Evolutionary conservation across 2,888 invertebrate species (phyloP), one percentile per base, ranked within the genome.

Genomic region (Drosophila setosimentum): DNA sequence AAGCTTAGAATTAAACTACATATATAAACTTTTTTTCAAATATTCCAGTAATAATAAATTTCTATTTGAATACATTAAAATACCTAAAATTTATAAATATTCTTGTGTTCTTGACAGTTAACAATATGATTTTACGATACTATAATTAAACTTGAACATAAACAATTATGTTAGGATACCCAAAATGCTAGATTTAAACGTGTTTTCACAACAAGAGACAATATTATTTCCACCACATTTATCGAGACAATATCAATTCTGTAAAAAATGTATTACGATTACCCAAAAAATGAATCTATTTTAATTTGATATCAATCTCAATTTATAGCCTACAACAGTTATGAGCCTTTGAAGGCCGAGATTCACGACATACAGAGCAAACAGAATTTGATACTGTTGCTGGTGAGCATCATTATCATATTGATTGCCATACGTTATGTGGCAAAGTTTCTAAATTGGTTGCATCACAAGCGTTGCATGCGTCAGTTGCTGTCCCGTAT

Each of bases 321-420:
- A 8, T 29, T 18, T 33, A 8, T 72, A 92, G 92, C 76, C 13
- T 91, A 80, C 68, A 83, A 83, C 50, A 86, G 73, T 53, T 85
- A 78, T 49, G 85, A 85, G 50, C 85, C 87, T 0, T 75, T 93
- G 1, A 82, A 84, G 45, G 82, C 78, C 3, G 91, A 92, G 64
- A 85, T 92, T 16, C 83, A 89, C 61, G 80, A 83, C 35, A 84
- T 92, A 63, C 89, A 91, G 51, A 78, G 79, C 49, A 91, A 83
- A 35, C 91, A 90, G 62, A 85, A 83, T 40, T 35, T 91, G 21
- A 90, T 91, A 29, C 48, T 92, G 18, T 65, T 92, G n/a, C 62
- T 93, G 29, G 67, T 92, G 50, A 75, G 77, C 60, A 73, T 92
- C 10, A 51, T 93, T 5, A 71, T 92, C 4, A 29, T 78, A 24